Evolutionary conservation across 2,113 vertebrate species (phyloP).

Genomic region (Oxyruncus cristatus): DNA sequence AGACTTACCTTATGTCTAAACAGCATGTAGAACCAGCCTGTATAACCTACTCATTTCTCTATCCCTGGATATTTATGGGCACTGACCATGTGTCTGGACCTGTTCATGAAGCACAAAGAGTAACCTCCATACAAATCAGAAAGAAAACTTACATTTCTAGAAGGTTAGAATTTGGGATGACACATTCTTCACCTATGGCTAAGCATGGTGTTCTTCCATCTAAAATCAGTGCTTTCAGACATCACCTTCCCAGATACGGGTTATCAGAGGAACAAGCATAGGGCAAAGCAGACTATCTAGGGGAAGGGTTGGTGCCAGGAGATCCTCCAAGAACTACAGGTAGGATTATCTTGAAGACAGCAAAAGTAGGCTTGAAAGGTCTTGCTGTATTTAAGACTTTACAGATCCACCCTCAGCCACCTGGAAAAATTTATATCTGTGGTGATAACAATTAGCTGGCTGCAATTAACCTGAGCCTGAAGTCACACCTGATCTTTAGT

Average conservation of each 20-base stretch:
- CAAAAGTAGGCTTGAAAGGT: not conserved
- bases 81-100: fast-evolving
- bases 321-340: not conserved
- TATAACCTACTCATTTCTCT: not conserved
- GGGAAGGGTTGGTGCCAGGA: not conserved
- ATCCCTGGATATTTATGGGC: not conserved
- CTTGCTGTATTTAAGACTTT: not conserved
- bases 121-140: not conserved
- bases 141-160: not conserved
- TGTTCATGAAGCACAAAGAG: not conserved
- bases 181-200: not conserved
- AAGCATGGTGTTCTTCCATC: not conserved
- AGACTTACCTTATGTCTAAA: not conserved
- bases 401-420: not conserved
- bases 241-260: not conserved
- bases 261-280: not conserved
- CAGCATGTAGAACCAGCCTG: not conserved
- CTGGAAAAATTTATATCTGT: not conserved
- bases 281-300: fast-evolving
- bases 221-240: not conserved
- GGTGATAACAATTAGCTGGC: not conserved
- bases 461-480: not conserved
- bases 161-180: not conserved
- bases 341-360: not conserved
- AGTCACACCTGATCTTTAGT: not conserved